Evolutionary conservation across 2,888 invertebrate species (phyloP), one percentile per base, ranked within the genome.

Genomic region (Stenichneumon culpator): DNA sequence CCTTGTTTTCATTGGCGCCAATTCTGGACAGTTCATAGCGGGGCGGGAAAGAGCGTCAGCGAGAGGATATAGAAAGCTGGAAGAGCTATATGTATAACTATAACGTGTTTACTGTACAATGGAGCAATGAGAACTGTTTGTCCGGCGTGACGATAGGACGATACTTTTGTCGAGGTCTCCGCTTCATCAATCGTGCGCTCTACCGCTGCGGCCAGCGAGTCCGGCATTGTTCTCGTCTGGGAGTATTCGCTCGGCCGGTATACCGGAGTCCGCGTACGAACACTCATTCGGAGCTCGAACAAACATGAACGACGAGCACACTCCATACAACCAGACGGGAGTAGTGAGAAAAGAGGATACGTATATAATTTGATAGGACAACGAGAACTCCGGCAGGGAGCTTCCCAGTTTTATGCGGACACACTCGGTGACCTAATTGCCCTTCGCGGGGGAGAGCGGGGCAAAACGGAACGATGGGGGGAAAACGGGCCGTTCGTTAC

Each of bases 181-280:
- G 65, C 68, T 80, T 83, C 79, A 83, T 83, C 83, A 79, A 79
- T 79, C 83, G 69, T 63, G 73, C n/a, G 50, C 54, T 69, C 60
- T 6, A 60, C 60, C 14, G 57, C 60, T 16, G 79, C 22, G 16
- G 16, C 50, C 16, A 16, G 14, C 39, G 74, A 63, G 74, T 47
- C 1, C 63, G 69, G 83, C 83, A 83, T 83, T 83, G 73, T 83
- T 83, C 83, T 83, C 79, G 69, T 75, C 9, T 68, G 60, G 19
- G 50, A 52, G 36, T 14, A 50, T 32, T 52, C 22, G 67, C 16
- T 36, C 75, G 52, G 52, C 14, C 60, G 60, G 25, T 60, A 77
- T 39, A 77, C 52, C 16, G 28, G 9, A 16, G 39, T 4, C 28
- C 60, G 28, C 28, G 28, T 32, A 67, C 52, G 50, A 67, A 74